Conservation (phyloP, 1,140 invertebrate genomes). For the Drosophila pallidifrons region DNA sequence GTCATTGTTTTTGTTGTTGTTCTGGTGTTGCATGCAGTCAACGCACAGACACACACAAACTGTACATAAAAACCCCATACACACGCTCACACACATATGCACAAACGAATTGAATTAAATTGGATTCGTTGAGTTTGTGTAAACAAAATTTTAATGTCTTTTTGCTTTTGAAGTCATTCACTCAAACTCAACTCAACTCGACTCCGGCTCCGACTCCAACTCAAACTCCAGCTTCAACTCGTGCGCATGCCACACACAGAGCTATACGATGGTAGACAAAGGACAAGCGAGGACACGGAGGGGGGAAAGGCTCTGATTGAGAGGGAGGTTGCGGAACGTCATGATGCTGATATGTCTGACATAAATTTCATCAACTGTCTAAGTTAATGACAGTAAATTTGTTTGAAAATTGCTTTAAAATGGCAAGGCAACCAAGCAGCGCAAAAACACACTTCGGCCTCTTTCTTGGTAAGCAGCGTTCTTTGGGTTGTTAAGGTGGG, state of each 20-base stretch:
- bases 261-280: slow-evolving; percentile 41
- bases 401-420: slow-evolving; percentile 84
- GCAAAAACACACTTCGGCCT: slow-evolving; percentile 66
- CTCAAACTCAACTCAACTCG: slow-evolving; percentile 58
- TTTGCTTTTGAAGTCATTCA: slow-evolving; percentile 83
- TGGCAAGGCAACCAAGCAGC: slow-evolving; percentile 78
- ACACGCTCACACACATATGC: slow-evolving; percentile 31
- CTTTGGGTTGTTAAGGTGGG: slow-evolving; percentile 63
- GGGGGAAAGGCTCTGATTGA: background rate
- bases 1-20: slow-evolving; percentile 64
- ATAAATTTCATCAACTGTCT: slow-evolving; percentile 84
- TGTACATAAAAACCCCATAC: background rate
- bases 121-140: slow-evolving; percentile 83
- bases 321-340: slow-evolving; percentile 37
- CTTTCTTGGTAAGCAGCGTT: slow-evolving; percentile 15
- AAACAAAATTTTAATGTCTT: slow-evolving; percentile 84
- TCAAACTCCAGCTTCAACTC: slow-evolving; percentile 37
- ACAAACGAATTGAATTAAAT: slow-evolving; percentile 81
- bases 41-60: slow-evolving; percentile 7
- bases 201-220: too few species aligned
- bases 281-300: slow-evolving; percentile 15
- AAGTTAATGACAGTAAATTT: slow-evolving; percentile 84
- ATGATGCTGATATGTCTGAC: slow-evolving; percentile 82
- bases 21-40: slow-evolving; percentile 67
- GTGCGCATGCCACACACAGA: slow-evolving; percentile 45